A percentile compares a stretch with the other conserved stretches of the same genome.
phyloP scores from a whole-genome alignment of 2,113 vertebrate species.

The Ictidomys tridecemlineatus region DNA sequence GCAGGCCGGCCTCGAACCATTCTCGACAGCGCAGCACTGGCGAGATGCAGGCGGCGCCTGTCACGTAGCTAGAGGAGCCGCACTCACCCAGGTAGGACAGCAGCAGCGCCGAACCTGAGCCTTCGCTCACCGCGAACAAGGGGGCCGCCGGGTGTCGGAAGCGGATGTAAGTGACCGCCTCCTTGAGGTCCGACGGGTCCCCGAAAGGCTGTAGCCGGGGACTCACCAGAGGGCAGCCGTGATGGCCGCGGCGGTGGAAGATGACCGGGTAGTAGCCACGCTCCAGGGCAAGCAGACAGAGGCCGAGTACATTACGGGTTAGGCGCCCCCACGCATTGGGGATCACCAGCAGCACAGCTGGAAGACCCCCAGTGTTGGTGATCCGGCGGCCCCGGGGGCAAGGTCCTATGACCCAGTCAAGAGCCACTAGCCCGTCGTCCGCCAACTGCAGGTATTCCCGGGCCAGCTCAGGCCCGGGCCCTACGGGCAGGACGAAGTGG shows the following conservation, averaged over 20 bases:
- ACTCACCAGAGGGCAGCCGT: constrained; percentile 88
- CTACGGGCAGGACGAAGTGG: constrained; percentile 80
- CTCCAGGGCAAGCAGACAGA: constrained; percentile 89
- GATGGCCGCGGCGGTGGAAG: constrained; percentile 90
- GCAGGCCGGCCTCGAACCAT: constrained; percentile 91
- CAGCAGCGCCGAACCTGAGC: constrained; percentile 92
- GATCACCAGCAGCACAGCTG: constrained; percentile 90
- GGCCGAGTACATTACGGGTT: constrained; percentile 87
- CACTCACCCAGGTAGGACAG: constrained; percentile 94
- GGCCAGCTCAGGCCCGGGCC: constrained; percentile 81
- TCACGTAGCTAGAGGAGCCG: constrained; percentile 92
- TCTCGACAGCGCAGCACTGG: constrained; percentile 92
- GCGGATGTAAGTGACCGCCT: constrained; percentile 90
- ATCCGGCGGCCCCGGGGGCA: constrained; percentile 55
- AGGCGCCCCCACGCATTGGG: constrained; percentile 90
- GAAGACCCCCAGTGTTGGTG: constrained; percentile 66
- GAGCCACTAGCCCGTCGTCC: constrained; percentile 89
- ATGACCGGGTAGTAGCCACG: constrained; percentile 91
- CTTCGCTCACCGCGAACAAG: constrained; percentile 92
- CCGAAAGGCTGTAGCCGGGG: constrained; percentile 90
- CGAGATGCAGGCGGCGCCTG: constrained; percentile 92
- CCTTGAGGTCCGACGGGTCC: constrained; percentile 91
- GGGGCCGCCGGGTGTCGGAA: constrained; percentile 88
- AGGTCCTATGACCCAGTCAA: constrained; percentile 91
- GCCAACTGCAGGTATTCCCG: constrained; percentile 89